A percentile compares a stretch with the other conserved stretches of the same genome.
These are phyloP conservation scores for Pyrrhosoma nymphula DNA, from an alignment of 2,888 invertebrate genomes.

Conservation along the genomic window DNA sequence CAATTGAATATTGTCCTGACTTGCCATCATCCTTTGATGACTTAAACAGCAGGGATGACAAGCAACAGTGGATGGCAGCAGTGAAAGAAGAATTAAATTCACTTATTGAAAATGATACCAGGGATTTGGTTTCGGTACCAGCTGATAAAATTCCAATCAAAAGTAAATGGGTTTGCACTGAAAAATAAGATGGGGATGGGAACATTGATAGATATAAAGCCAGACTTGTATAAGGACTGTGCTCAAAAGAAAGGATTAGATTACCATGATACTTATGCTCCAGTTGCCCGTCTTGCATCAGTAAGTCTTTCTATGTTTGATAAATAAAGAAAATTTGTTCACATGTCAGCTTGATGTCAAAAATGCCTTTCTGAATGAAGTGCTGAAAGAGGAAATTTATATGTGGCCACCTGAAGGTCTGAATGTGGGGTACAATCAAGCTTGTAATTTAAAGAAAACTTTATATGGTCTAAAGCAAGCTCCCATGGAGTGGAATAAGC, in stretches of 20 bases:
- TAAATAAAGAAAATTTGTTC: neutral
- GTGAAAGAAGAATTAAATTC: conserved; percentile 25
- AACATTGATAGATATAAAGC: neutral
- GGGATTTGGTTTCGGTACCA: conserved; percentile 12
- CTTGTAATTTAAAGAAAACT: neutral
- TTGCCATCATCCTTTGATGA: too few species aligned
- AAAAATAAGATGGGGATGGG: neutral
- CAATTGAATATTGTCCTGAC: too few species aligned
- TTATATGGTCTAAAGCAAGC: neutral
- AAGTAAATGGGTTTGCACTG: neutral
- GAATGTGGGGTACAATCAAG: neutral
- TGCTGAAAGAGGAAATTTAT: neutral
- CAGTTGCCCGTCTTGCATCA: neutral
- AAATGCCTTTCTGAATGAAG: neutral
- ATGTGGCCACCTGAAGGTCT: neutral
- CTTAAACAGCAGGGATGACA: too few species aligned
- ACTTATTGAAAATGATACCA: neutral
- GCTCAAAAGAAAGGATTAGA: conserved; percentile 50
- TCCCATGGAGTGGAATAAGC: neutral
- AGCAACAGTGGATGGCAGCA: neutral
- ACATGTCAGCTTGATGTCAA: neutral
- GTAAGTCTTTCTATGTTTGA: neutral
- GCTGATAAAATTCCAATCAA: neutral
- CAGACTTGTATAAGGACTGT: neutral
- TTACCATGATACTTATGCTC: neutral